Evolutionary conservation across 2,797 vertebrate genomes (phyloP), one percentile per base, ranked within the genome.

Genomic region (Lemur catta): DNA sequence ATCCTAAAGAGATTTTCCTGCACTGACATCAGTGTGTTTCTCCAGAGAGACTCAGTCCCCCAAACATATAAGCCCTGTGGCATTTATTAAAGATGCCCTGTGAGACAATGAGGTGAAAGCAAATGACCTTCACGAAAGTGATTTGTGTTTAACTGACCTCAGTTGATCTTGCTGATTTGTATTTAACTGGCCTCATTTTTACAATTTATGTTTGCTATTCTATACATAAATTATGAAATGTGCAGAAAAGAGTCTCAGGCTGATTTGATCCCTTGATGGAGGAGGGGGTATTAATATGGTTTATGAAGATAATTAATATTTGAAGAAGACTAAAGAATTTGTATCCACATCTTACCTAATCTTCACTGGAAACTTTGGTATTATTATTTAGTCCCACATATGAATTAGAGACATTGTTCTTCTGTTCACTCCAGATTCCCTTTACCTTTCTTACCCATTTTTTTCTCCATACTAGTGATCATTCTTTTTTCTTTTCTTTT

Each of bases 1-100:
- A 84, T 88, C 43, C 72, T 80, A n/a, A 93, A 92, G 72, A 86
- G 26, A 88, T 82, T 94, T 91, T 26, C 8, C 61, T 84, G 3
- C 7, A 4, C 41, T 41, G 41, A 43, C 26, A 74, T 89, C 69
- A 81, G 14, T 74, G 2, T 33, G 57, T 76, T 94, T 91, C 57
- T 69, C 2, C 74, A 6, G 38, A 17, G 61, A 92, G 46, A 24
- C 24, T 71, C 46, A 38, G 38, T 35, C 9, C 2, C 22, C 20
- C 57, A 63, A 80, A 57, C 4, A 22, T 35, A 14, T 7, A 11
- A 91, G 71, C 43, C 43, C 11, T 38, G 72, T 35, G 10, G 38
- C 65, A 67, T 72, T 80, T 35, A 13, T 78, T 84, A 81, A 94
- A 89, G 50, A n/a, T 75, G 30, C 2, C 28, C 13, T 69, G 28